Evolutionary conservation across 1,140 invertebrate species (phyloP).

Genomic region (Psix sp.): DNA sequence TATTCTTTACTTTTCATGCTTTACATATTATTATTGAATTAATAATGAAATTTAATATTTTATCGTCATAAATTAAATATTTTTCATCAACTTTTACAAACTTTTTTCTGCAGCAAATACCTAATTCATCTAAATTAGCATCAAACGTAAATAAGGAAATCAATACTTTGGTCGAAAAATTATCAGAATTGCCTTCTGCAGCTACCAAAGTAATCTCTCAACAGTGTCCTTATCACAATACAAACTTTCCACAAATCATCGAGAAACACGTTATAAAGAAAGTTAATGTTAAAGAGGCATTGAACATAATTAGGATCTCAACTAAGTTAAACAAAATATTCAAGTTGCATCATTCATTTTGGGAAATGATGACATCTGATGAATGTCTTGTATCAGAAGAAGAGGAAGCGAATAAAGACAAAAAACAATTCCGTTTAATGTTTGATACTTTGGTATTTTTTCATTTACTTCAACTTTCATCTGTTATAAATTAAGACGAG

Average conservation of each 20-base stretch:
- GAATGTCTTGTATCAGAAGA: background rate
- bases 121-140: background rate
- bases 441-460: constrained; percentile 23
- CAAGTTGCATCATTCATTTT: constrained; percentile 26
- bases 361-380: constrained; percentile 5
- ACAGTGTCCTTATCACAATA: constrained; percentile 41
- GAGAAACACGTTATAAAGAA: constrained; percentile 11
- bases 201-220: constrained; percentile 1
- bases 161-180: constrained; percentile 29
- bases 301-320: constrained; percentile 26
- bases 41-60: too few species aligned
- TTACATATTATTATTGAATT: too few species aligned
- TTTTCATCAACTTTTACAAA: too few species aligned
- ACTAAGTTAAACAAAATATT: constrained; percentile 15
- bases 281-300: constrained; percentile 1
- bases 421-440: too few species aligned
- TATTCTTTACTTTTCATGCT: background rate
- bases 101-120: background rate
- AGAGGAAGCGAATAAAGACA: background rate
- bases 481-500: background rate
- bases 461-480: background rate
- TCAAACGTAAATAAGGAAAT: constrained; percentile 27
- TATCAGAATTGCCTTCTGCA: constrained; percentile 20
- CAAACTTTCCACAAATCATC: constrained; percentile 15
- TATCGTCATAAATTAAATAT: too few species aligned